A percentile compares a stretch with the other conserved stretches of the same genome.
Conservation (phyloP, 2,797 vertebrate genomes). For the Coccyzus lansbergi region DNA sequence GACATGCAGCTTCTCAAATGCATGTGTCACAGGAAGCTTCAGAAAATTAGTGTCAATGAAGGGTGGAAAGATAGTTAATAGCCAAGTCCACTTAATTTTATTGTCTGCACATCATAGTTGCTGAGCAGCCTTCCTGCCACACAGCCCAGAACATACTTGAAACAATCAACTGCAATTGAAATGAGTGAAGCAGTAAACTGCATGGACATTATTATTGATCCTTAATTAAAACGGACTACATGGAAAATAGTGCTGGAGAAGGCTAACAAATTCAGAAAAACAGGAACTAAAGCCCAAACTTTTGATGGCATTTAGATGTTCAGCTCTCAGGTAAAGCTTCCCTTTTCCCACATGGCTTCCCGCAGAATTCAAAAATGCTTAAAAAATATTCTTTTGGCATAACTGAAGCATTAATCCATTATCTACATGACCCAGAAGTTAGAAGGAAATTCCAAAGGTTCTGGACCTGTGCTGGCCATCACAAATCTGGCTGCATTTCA, state of each 20-base stretch:
- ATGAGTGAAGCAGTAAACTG: neutral
- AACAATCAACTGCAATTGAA: neutral
- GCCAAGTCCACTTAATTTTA: neutral
- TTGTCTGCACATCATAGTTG: neutral
- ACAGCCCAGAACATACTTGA: neutral
- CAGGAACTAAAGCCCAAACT: neutral
- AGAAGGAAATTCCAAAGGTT: neutral
- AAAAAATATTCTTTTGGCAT: neutral
- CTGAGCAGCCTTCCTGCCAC: neutral
- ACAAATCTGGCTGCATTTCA: neutral
- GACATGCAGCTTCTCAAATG: neutral
- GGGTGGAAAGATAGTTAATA: neutral
- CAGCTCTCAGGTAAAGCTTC: neutral
- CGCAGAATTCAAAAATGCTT: neutral
- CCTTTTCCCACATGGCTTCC: neutral
- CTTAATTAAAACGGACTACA: neutral
- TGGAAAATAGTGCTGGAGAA: neutral
- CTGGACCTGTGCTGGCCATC: neutral
- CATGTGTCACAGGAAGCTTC: neutral
- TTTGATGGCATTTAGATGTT: neutral
- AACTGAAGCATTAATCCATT: neutral
- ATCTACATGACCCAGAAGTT: neutral
- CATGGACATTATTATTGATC: neutral
- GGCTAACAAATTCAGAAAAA: neutral
- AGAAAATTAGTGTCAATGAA: neutral